A percentile compares a stretch with the other conserved stretches of the same genome.
phyloP scores from a whole-genome alignment of 2,797 vertebrate genomes.

The Myotis planiceps region DNA sequence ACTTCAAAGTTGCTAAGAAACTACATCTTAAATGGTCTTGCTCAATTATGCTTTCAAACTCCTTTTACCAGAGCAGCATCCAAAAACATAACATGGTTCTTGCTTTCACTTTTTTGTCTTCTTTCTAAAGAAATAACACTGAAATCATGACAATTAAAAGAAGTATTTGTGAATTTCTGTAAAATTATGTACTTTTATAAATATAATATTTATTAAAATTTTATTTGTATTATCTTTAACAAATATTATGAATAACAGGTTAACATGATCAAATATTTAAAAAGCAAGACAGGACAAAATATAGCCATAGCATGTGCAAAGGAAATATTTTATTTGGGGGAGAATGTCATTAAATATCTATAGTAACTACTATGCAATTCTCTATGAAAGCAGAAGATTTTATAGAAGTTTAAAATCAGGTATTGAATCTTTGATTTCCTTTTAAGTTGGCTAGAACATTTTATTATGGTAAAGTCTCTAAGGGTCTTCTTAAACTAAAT shows the following conservation, averaged over 20 bases:
- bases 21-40: conserved; percentile 4
- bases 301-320: conserved; percentile 40
- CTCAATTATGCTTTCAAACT: conserved; percentile 9
- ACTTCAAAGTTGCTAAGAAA: conserved; percentile 33
- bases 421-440: conserved; percentile 34
- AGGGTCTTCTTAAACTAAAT: conserved; percentile 56
- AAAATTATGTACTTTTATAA: not conserved
- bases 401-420: conserved; percentile 48
- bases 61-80: not conserved
- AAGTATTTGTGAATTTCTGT: conserved; percentile 19
- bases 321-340: conserved; percentile 58
- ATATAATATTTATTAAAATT: conserved; percentile 81
- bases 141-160: not conserved
- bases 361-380: conserved; percentile 29
- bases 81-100: not conserved
- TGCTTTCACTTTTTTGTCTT: not conserved
- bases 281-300: conserved; percentile 56
- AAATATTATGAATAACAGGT: conserved; percentile 67
- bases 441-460: conserved; percentile 52
- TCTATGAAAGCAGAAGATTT: conserved; percentile 31
- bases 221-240: conserved; percentile 75
- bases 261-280: conserved; percentile 72
- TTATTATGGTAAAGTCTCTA: not conserved
- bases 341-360: conserved; percentile 34
- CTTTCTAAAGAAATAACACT: conserved; percentile 44